A percentile compares a stretch with the other conserved stretches of the same genome.
phyloP scores from a whole-genome alignment of 2,113 vertebrate species.

The Xiphophorus couchianus region DNA sequence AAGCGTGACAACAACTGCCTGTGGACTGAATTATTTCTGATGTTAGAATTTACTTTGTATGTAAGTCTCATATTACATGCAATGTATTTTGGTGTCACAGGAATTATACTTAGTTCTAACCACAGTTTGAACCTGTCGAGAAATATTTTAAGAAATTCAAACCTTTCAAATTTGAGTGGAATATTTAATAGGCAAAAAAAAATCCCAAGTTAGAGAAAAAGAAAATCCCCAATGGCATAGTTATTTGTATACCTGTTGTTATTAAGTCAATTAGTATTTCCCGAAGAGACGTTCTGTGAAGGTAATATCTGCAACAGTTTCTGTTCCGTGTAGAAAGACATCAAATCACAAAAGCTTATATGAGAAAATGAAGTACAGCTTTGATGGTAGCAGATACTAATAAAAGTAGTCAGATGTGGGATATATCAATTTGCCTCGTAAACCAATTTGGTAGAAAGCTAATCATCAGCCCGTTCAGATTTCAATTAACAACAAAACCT shows the following conservation, averaged over 20 bases:
- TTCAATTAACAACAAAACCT: no score
- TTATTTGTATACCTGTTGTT: neutral
- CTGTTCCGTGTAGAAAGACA: no score
- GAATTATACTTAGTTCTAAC: neutral
- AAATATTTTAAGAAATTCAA: neutral
- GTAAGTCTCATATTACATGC: neutral
- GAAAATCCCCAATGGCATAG: neutral
- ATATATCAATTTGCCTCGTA: no score
- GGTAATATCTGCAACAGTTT: no score
- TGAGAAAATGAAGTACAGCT: no score
- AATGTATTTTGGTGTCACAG: neutral
- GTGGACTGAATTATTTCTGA: slow-evolving; percentile 10
- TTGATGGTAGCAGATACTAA: no score
- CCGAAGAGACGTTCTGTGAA: no score
- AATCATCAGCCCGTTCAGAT: no score
- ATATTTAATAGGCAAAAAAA: neutral
- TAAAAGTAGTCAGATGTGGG: no score
- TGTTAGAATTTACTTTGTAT: slow-evolving; percentile 13
- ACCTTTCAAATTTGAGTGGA: neutral
- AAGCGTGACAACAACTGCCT: neutral
- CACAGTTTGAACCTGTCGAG: neutral
- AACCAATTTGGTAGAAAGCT: no score
- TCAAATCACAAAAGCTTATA: no score
- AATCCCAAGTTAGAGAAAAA: neutral
- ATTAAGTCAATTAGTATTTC: no score